A percentile compares a stretch with the other conserved stretches of the same genome.
These are phyloP conservation scores for Alethe diademata DNA, from an alignment of 2,113 vertebrate genomes.

Conservation along the genomic window DNA sequence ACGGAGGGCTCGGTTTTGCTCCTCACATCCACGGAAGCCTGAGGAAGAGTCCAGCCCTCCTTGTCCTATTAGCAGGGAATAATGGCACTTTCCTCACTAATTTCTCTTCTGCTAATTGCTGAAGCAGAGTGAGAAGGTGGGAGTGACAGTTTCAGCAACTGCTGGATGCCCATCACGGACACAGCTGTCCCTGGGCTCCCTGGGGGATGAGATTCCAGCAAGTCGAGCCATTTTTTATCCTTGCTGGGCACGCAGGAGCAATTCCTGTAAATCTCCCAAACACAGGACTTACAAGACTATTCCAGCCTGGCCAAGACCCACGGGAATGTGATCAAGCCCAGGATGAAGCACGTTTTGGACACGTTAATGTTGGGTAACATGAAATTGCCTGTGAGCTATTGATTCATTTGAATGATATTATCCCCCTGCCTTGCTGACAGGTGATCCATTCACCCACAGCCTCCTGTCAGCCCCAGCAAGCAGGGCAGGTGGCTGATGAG, in stretches of 20 bases:
- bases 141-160: neutral
- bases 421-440: slow-evolving; percentile 25
- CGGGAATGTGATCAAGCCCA: neutral
- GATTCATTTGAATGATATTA: slow-evolving; percentile 50
- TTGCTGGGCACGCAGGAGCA: neutral
- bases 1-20: neutral
- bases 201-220: neutral
- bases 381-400: slow-evolving; percentile 31
- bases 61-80: slow-evolving; percentile 14
- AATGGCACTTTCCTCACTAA: slow-evolving; percentile 12
- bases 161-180: neutral
- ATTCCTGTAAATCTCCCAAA: neutral
- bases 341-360: slow-evolving; percentile 32
- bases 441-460: slow-evolving; percentile 41
- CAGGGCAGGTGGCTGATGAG: slow-evolving; percentile 66
- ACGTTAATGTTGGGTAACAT: neutral
- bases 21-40: neutral
- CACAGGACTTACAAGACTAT: neutral
- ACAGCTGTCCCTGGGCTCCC: neutral
- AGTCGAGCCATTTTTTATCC: neutral
- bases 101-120: slow-evolving; percentile 43
- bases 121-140: neutral
- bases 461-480: neutral
- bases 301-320: neutral
- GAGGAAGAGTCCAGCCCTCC: neutral